Evolutionary conservation across 2,888 invertebrate species (phyloP).

Genomic region (Micoletzkya japonica): DNA sequence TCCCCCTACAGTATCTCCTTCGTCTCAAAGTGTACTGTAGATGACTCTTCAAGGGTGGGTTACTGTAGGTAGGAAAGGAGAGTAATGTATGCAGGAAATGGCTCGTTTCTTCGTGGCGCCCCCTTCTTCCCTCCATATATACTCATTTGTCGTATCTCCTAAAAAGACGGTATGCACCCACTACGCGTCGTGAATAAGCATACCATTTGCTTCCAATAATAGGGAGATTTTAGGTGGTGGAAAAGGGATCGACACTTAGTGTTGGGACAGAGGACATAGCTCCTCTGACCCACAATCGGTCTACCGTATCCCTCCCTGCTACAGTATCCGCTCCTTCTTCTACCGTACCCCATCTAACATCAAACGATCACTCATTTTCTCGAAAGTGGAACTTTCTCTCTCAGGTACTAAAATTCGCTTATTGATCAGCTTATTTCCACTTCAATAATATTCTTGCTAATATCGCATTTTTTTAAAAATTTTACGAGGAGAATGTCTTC

Average conservation of each 20-base stretch:
- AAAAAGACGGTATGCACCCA: not conserved
- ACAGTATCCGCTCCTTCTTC: not conserved
- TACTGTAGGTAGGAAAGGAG: no score
- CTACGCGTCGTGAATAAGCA: not conserved
- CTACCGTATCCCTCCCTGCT: no score
- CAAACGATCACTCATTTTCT: not conserved
- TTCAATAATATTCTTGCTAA: not conserved
- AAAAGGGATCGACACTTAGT: not conserved
- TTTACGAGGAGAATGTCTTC: no score
- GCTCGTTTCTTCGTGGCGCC: not conserved
- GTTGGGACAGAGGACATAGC: not conserved
- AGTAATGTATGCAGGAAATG: no score
- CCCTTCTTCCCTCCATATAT: not conserved
- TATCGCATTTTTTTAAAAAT: not conserved
- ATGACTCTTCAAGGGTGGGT: no score
- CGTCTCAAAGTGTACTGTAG: no score
- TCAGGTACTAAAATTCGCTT: no score
- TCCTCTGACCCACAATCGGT: no score
- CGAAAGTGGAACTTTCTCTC: constrained; percentile 8
- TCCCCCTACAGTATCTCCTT: no score
- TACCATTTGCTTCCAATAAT: not conserved
- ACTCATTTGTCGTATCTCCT: not conserved
- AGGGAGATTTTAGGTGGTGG: not conserved
- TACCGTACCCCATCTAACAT: not conserved
- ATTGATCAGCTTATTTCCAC: no score